Conservation (phyloP, 2,888 invertebrate species). For the Hetaerina titia region DNA sequence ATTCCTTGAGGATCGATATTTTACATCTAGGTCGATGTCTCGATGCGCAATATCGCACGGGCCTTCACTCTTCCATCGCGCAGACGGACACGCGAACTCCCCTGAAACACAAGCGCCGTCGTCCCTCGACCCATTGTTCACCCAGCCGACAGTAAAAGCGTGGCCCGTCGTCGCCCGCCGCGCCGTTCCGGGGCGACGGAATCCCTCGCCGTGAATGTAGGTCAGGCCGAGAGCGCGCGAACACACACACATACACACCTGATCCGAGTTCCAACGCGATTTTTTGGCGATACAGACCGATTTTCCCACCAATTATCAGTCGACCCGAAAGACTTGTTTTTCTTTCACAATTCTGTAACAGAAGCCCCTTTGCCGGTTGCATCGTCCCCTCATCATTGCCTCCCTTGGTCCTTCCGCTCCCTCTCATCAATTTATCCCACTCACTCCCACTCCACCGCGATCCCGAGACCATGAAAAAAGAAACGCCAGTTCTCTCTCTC, state of each 20-base stretch:
- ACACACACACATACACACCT: background rate
- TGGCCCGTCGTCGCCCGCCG: background rate
- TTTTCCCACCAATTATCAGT: background rate
- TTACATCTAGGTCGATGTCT: too few relatives aligned
- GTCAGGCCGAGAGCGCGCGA: background rate
- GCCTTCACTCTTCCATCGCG: too few relatives aligned
- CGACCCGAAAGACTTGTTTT: background rate
- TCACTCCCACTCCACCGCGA: background rate
- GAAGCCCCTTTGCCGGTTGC: background rate
- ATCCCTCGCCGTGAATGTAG: background rate
- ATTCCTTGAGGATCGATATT: too few relatives aligned
- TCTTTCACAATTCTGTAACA: too few relatives aligned
- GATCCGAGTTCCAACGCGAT: background rate
- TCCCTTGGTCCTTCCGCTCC: background rate
- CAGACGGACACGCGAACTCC: too few relatives aligned
- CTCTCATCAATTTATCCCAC: background rate
- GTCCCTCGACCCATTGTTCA: background rate
- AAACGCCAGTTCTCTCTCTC: conserved; percentile 40
- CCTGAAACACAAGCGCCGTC: too few relatives aligned
- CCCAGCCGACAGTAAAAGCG: background rate
- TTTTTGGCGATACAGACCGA: background rate
- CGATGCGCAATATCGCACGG: too few relatives aligned
- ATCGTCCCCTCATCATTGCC: background rate
- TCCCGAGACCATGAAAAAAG: background rate
- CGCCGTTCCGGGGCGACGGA: background rate